Conservation (phyloP, 2,113 vertebrate genomes). For the Sturnira hondurensis region DNA sequence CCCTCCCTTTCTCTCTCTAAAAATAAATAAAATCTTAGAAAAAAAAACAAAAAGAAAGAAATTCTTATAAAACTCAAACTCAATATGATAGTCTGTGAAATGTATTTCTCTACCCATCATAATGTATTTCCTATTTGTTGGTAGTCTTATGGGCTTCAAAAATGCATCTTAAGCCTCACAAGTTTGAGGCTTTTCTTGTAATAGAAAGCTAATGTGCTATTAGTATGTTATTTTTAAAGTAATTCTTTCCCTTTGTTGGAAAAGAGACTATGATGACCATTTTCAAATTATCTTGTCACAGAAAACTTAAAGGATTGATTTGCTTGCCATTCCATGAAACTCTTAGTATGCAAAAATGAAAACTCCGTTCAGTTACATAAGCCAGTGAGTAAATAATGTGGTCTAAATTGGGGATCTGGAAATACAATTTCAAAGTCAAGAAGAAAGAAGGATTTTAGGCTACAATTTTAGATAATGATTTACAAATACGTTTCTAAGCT, state of each 20-base stretch:
- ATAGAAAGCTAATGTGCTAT: not conserved
- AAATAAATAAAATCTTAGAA: too few species aligned
- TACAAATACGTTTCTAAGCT: constrained; percentile 49
- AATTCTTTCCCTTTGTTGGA: not conserved
- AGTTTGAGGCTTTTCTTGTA: not conserved
- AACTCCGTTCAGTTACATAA: constrained; percentile 5
- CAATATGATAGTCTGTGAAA: not conserved
- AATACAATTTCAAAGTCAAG: constrained; percentile 52
- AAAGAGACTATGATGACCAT: constrained; percentile 15
- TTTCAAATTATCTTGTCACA: constrained; percentile 19
- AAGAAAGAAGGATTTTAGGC: constrained; percentile 46
- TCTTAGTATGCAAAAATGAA: constrained; percentile 55
- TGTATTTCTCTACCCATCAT: not conserved
- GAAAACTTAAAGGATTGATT: constrained; percentile 44
- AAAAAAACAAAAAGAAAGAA: not conserved
- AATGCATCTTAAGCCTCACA: not conserved
- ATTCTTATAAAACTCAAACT: not conserved
- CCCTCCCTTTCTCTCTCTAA: too few species aligned
- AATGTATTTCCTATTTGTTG: not conserved
- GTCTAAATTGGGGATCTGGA: constrained; percentile 30
- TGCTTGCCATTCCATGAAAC: constrained; percentile 25
- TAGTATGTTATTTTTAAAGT: constrained; percentile 27
- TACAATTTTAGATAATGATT: constrained; percentile 49
- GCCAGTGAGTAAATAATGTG: constrained; percentile 33
- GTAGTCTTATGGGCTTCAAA: not conserved